Base-by-base conservation (phyloP, 2,797 vertebrate genomes). In the Scyliorhinus canicula region DNA sequence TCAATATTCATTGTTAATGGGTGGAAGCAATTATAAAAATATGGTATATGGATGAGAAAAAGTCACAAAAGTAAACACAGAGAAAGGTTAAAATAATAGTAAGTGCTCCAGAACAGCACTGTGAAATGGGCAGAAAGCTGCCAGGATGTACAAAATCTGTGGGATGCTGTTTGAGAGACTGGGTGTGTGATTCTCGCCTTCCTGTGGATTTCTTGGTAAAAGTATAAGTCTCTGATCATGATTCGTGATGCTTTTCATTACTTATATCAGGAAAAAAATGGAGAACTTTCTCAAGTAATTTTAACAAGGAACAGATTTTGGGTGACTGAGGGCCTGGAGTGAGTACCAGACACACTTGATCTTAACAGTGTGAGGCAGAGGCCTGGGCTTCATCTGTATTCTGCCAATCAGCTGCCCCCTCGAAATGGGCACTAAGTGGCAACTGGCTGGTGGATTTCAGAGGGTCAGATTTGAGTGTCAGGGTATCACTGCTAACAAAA, bases 151-250 rank as follows among this genome's bases (percentile, higher is more conserved):
- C 60, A 65, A 8, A n/a, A 44, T 65, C 88, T 63, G 16, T 91
- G 88, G 57, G 88, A 91, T 63, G 88, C 88, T 65, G n/a, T 91
- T 57, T 91, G 88, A 91, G 57, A 63, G 19, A 65, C 60, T 91
- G 88, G 40, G 57, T 91, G 60, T 91, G 60, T 91, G 44, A 26
- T n/a, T 65, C 57, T 44, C 65, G 60, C 60, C 88, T 91, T 91
- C 60, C 57, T 91, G 88, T 65, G n/a, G 88, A 91, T 65, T 91
- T 91, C 88, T 65, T 91, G 88, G 57, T 65, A 65, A 90, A 90
- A 57, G 88, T 21, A 44, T 16, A 63, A 63, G n/a, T 63, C 40
- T n/a, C 21, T 40, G 88, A 90, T 44, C 12, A 63, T 40, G 35
- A 91, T 44, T 65, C 65, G 60, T 44, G 60, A 44, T 91, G n/a